Conservation (phyloP, 2,888 invertebrate species). For the Calameuta filiformis region DNA sequence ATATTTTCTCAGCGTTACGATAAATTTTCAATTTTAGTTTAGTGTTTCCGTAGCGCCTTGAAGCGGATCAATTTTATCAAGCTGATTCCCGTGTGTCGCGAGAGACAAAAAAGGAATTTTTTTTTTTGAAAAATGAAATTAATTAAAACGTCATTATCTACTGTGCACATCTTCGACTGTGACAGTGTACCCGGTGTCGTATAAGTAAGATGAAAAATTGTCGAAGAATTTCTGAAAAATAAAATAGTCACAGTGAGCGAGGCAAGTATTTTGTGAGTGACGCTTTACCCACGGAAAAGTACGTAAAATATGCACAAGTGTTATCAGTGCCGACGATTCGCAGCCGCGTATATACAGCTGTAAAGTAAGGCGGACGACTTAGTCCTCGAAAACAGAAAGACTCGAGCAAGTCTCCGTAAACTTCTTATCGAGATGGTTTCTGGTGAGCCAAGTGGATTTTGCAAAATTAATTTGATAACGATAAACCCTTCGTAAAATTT, state of each 20-base stretch:
- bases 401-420: constrained; percentile 20
- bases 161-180: not conserved
- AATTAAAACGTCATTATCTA: not conserved
- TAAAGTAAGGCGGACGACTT: constrained; percentile 33
- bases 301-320: constrained; percentile 38
- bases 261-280: not conserved
- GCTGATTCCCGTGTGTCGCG: not conserved
- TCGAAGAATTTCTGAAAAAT: constrained; percentile 19
- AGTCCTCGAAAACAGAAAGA: constrained; percentile 29
- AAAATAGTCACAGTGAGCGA: not conserved
- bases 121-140: not conserved
- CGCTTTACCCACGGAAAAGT: not conserved
- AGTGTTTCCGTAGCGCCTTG: not conserved
- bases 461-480: not conserved
- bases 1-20: not conserved
- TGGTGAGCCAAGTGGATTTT: not conserved
- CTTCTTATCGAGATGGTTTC: constrained; percentile 12
- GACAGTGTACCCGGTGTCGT: not conserved
- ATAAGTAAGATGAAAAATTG: not conserved
- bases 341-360: constrained; percentile 36
- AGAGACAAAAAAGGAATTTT: not conserved
- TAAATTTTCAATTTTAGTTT: not conserved
- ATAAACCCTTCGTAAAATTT: not conserved
- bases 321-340: constrained; percentile 41
- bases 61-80: not conserved